Evolutionary conservation across 2,113 vertebrate species (phyloP), one percentile per base, ranked within the genome.

Genomic region (Sphaerodactylus townsendi): DNA sequence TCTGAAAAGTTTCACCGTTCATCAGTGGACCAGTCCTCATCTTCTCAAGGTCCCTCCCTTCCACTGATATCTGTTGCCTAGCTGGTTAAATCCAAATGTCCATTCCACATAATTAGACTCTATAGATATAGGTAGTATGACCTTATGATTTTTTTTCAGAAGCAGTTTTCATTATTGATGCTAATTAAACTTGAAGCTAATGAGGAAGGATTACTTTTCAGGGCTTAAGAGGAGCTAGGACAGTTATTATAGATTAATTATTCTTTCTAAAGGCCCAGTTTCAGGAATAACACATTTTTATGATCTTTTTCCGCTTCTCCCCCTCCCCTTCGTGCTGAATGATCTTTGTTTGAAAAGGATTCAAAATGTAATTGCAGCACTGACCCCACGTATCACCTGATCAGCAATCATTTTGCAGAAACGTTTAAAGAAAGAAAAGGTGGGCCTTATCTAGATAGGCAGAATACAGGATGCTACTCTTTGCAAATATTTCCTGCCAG

Each of bases 121-220:
- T 85, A 77, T 74, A 88, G 85, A 81, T 79, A 17, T 78, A 37
- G 85, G 85, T 68, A 90, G 64, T 1, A 5, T 76, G 84, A 90
- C 80, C 86, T 87, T 87, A 23, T 30, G 81, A 89, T 91, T 91
- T 88, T n/a, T n/a, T 90, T 94, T 94, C 87, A 93, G 92, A 93
- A 89, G 82, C 87, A 92, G 72, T 0, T 23, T 86, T 95, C 85
- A 86, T 95, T 95, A 94, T 88, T 95, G 94, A 93, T 93, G 90
- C 91, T 96, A 96, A 96, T 95, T 95, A 95, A 95, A 95, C 90
- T 94, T 94, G 94, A 96, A 96, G 90, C 91, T 95, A 96, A 95
- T 95, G 95, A 96, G 94, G 94, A 93, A 94, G 86, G 88, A 95
- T 95, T 95, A 93, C 92, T 95, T 95, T 94, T 92, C 87, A 93